Conservation (phyloP, 2,113 vertebrate genomes). For the Leuciscus idus region DNA sequence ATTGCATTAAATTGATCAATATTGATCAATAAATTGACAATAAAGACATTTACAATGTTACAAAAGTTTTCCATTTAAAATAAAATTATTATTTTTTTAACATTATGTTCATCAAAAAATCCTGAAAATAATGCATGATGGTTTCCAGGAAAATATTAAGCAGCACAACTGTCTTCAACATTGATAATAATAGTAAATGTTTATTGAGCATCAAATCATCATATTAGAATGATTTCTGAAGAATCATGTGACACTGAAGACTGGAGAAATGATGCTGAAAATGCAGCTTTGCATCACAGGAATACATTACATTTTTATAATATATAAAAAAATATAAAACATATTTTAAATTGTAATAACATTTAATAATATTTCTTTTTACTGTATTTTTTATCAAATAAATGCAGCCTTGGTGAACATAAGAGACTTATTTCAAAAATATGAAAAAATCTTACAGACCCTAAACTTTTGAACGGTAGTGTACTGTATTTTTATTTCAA, state of each 20-base stretch:
- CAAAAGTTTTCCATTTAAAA: not conserved
- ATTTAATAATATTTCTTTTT: not conserved
- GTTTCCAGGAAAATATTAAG: not conserved
- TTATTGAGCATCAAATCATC: not conserved
- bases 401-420: not conserved
- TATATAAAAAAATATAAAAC: not conserved
- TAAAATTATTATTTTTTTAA: not conserved
- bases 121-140: not conserved
- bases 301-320: not conserved
- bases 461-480: not conserved
- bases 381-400: not conserved
- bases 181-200: not conserved
- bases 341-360: not conserved
- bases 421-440: not conserved
- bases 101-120: not conserved
- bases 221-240: not conserved
- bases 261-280: not conserved
- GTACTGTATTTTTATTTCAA: not conserved
- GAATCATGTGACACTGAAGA: not conserved
- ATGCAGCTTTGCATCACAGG: not conserved
- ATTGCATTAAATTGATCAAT: not conserved
- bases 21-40: too few relatives aligned
- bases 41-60: too few relatives aligned
- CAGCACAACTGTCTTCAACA: not conserved
- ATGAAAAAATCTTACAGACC: not conserved